Percentiles rank a stretch among this genome's conserved stretches.
Evolutionary conservation across 2,797 vertebrate species (phyloP).

Genomic region (Falco rusticolus): DNA sequence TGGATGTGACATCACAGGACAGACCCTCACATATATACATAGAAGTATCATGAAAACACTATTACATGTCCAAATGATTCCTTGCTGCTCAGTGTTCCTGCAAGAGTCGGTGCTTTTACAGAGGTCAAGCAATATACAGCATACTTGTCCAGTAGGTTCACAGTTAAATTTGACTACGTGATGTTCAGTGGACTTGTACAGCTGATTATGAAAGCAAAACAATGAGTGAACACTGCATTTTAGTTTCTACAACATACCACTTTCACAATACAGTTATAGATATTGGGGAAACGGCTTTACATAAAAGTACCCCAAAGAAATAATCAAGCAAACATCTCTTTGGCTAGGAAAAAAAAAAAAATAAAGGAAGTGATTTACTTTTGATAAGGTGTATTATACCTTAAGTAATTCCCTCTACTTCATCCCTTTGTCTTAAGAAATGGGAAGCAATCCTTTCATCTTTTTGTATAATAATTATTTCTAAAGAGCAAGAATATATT

Average conservation of each 20-base stretch:
- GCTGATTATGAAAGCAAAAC: neutral
- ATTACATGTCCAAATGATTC: neutral
- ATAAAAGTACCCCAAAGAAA: conserved; percentile 4
- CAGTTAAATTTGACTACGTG: neutral
- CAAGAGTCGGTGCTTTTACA: neutral
- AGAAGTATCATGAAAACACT: neutral
- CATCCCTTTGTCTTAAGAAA: conserved; percentile 35
- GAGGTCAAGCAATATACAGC: neutral
- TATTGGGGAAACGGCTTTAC: neutral
- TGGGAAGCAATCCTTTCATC: neutral
- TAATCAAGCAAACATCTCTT: conserved; percentile 31
- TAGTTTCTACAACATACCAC: neutral
- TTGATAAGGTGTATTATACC: neutral
- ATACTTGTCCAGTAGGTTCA: neutral
- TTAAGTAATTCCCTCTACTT: conserved; percentile 18
- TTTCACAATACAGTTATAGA: conserved; percentile 3
- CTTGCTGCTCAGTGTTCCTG: neutral
- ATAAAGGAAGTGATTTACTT: neutral
- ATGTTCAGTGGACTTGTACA: neutral
- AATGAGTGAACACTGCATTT: neutral
- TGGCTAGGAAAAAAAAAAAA: neutral
- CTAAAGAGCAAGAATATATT: neutral
- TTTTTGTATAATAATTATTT: conserved; percentile 18
- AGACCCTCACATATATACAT: neutral
- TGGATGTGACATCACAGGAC: neutral